These are phyloP conservation scores for Platichthys flesus DNA, from an alignment of 2,113 vertebrate genomes.

Conservation along the genomic window DNA sequence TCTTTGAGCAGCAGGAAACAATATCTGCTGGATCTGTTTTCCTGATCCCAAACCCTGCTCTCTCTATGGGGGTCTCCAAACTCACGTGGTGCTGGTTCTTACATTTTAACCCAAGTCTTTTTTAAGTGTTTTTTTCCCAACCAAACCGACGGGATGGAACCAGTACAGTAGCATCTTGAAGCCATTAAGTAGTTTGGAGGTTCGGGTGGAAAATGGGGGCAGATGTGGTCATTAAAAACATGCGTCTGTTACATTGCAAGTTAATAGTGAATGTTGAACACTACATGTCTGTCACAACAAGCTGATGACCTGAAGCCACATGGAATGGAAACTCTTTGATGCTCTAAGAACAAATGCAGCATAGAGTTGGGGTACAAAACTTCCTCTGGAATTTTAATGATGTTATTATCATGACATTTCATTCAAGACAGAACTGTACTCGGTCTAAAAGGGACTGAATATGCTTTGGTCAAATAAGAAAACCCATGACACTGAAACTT, in stretches of 20 bases:
- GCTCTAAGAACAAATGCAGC: background rate
- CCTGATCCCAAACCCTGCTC: constrained; percentile 46
- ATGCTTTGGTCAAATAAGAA: background rate
- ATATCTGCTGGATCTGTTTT: constrained; percentile 51
- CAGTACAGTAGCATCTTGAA: constrained; percentile 16
- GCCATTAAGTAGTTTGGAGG: constrained; percentile 3
- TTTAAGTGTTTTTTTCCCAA: constrained; percentile 37
- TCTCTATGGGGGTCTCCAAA: constrained; percentile 36
- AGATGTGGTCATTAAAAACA: constrained; percentile 6
- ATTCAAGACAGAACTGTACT: background rate
- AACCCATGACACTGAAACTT: no score
- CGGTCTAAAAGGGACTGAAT: background rate
- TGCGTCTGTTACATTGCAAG: background rate
- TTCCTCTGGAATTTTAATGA: background rate
- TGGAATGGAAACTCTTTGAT: background rate
- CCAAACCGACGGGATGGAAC: constrained; percentile 22
- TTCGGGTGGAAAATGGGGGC: constrained; percentile 1
- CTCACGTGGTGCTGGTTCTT: constrained; percentile 27
- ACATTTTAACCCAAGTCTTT: constrained; percentile 34
- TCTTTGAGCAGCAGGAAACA: constrained; percentile 48
- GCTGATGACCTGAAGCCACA: background rate
- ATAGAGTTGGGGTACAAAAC: background rate
- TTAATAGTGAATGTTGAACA: background rate
- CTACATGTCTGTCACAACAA: background rate
- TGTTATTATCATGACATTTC: background rate